Evolutionary conservation across 1,140 invertebrate species (phyloP), one percentile per base, ranked within the genome.

Genomic region (Ostrea edulis): DNA sequence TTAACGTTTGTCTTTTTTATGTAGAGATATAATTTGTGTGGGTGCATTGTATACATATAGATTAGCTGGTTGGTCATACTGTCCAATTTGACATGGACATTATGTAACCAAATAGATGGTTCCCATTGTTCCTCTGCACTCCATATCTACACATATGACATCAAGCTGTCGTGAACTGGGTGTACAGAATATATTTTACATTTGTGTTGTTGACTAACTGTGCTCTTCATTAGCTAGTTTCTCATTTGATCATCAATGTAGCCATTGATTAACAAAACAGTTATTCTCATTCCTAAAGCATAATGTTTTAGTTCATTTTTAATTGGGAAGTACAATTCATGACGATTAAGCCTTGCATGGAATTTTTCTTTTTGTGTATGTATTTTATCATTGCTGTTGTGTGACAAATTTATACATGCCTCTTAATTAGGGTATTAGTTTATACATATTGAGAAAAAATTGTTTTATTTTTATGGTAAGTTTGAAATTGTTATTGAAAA

Each of bases 361-460:
- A 25, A 20, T 53, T 53, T 54, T 29, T 82, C 20, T 51, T 52
- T 22, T 17, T 52, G 51, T 53, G 11, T 52, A 8, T 83, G 71
- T 83, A 11, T 52, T 17, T 52, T 52, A 22, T 44, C 51, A 53
- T 83, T 54, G 53, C 11, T 54, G 53, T 83, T 83, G 82, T 52
- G 11, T 83, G 44, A 44, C 53, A 68, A 77, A 44, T 81, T 81
- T 58, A 86, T 86, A 51, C 85, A 86, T 86, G 65, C 54, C 17
- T 22, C 51, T 35, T 87, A 20, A 62, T n/a, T 17, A 20, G 14
- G 14, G 20, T 62, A n/a, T 62, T 17, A 7, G 17, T 62, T 62
- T 62, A 58, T 20, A 62, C 55, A n/a, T 20, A 20, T 0, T 17
- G 55, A 62, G n/a, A 9, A 17, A 58, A 62, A 20, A 20, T 17